Evolutionary conservation across 2,888 invertebrate genomes (phyloP).

Genomic region (Gymnoscelis rufifasciata): DNA sequence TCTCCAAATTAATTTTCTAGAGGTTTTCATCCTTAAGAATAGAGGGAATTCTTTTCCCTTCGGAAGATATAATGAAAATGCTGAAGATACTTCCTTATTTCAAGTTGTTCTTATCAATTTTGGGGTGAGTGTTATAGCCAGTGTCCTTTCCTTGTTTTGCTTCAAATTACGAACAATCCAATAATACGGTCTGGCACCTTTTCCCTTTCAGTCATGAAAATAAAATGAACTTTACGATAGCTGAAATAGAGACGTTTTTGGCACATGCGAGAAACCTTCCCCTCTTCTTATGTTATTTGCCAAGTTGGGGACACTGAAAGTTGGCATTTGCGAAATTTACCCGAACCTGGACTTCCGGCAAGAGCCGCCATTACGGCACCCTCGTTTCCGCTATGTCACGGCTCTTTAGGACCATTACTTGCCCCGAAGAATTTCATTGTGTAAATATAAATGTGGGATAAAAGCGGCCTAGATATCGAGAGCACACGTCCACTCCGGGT

Average conservation of each 20-base stretch:
- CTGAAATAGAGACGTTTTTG: slow-evolving; percentile 11
- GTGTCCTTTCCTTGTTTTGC: slow-evolving; percentile 22
- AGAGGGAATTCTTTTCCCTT: too few relatives aligned
- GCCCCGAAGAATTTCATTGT: slow-evolving; percentile 16
- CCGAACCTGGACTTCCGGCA: slow-evolving; percentile 48
- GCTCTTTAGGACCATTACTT: slow-evolving; percentile 39
- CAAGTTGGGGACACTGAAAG: slow-evolving; percentile 42
- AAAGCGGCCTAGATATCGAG: slow-evolving; percentile 34
- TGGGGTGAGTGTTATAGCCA: slow-evolving; percentile 15
- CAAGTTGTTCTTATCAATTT: slow-evolving; percentile 6
- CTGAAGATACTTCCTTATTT: slow-evolving; percentile 1
- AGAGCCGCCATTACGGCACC: slow-evolving; percentile 51
- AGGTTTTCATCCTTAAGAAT: too few relatives aligned
- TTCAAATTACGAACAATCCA: slow-evolving; percentile 26
- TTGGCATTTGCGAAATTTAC: slow-evolving; percentile 40
- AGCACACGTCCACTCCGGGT: slow-evolving; percentile 44
- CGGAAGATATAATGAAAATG: neutral
- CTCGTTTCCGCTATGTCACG: slow-evolving; percentile 53
- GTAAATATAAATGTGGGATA: slow-evolving; percentile 21
- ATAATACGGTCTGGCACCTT: slow-evolving; percentile 30
- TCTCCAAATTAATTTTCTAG: too few relatives aligned
- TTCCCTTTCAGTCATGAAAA: slow-evolving; percentile 7
- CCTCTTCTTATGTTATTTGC: slow-evolving; percentile 46
- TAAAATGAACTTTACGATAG: slow-evolving; percentile 14
- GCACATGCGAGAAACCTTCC: slow-evolving; percentile 23